Evolutionary conservation across 2,888 invertebrate genomes (phyloP).

Genomic region (Poecilus cupreus): DNA sequence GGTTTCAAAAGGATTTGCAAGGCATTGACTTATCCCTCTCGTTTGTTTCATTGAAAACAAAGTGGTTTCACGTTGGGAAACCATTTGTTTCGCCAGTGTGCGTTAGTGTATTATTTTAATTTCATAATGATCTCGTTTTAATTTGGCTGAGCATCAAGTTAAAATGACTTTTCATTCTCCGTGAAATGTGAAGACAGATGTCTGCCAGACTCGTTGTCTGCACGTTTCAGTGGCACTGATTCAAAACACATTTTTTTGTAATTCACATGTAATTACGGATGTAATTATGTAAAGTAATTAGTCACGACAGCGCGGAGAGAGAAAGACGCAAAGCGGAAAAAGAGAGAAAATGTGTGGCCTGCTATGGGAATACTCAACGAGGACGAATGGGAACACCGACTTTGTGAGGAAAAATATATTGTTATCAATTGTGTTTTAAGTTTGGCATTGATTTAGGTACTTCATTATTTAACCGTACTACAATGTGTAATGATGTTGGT

Average conservation of each 20-base stretch:
- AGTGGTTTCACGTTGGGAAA: not conserved
- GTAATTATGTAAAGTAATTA: constrained; percentile 58
- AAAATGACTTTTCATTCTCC: constrained; percentile 33
- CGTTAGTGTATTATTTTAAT: not conserved
- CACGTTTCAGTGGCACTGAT: constrained; percentile 24
- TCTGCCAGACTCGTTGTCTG: not conserved
- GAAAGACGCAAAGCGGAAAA: not conserved
- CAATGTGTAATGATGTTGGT: too few relatives aligned
- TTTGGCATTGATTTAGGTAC: too few relatives aligned
- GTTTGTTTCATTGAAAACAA: too few relatives aligned
- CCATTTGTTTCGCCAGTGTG: constrained; percentile 18
- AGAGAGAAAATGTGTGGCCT: too few relatives aligned
- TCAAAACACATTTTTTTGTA: constrained; percentile 44
- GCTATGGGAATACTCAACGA: too few relatives aligned
- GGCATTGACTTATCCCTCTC: too few relatives aligned
- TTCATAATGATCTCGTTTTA: constrained; percentile 6
- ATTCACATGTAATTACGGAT: constrained; percentile 56
- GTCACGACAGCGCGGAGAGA: constrained; percentile 44
- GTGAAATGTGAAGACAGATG: not conserved
- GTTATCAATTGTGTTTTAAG: too few relatives aligned
- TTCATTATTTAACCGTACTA: too few relatives aligned
- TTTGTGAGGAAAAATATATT: too few relatives aligned
- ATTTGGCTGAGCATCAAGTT: not conserved
- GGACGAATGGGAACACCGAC: too few relatives aligned
- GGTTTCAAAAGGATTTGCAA: too few relatives aligned